Base-by-base conservation (phyloP, 2,888 invertebrate genomes). In the Melipona bicolor region DNA sequence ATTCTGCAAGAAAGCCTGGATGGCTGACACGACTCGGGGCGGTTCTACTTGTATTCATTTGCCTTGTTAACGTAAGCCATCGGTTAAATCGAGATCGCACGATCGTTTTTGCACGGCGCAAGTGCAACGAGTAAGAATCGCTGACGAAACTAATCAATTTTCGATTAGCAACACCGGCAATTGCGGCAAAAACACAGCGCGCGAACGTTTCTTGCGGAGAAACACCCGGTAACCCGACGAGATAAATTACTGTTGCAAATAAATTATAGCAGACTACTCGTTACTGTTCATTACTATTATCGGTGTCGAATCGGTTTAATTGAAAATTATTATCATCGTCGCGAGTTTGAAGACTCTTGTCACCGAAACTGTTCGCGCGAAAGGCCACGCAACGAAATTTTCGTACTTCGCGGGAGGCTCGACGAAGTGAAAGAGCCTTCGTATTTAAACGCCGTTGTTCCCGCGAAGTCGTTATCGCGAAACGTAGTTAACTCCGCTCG, bases 141-240 rank as follows among this genome's bases (percentile, higher is more conserved):
- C 59, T 49, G 61, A 50, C 52, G 64, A 36, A 54, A 62, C 72
- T 72, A 64, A 77, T 83, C 62, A 52, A 69, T 83, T 77, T 59
- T 52, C 71, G 27, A 52, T 56, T 68, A 72, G 21, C n/a, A 65
- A 56, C 75, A 68, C 24, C 32, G 72, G 9, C 62, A 73, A 65
- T 69, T 24, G 27, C 17, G 27, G 64, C 43, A 72, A 71, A 68
- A 68, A 72, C 67, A 72, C 24, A 36, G 59, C 32, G 32, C 32
- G 3, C 15, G 71, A 49, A 50, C 54, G 56, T 72, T 50, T 65
- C 62, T 43, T 36, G 19, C 50, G 71, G 43, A 2, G 9, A 21
- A 24, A 49, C 21, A 32, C 56, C 27, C 36, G 50, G 11, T 54
- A 65, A 68, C 68, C 36, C 36, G 49, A 32, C 4, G 36, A 67